Evolutionary conservation across 2,113 vertebrate genomes (phyloP).

Genomic region (Psammodynastes pulverulentus): DNA sequence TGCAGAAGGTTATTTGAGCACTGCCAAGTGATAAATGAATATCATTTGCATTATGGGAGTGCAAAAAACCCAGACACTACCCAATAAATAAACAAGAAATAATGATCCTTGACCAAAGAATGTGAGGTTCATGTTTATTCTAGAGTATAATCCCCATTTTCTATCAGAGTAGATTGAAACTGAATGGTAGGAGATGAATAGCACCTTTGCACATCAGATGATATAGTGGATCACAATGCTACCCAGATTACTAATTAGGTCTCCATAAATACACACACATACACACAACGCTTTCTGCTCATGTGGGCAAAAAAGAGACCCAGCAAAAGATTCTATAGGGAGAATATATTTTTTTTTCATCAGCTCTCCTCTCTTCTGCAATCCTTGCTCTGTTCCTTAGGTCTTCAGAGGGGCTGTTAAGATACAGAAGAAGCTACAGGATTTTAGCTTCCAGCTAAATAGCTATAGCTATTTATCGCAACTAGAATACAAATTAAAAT

Average conservation of each 20-base stretch:
- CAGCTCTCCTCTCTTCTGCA: not conserved
- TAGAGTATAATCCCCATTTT: not conserved
- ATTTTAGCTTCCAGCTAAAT: not conserved
- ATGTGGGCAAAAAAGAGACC: not conserved
- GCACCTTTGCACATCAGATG: not conserved
- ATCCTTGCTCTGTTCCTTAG: not conserved
- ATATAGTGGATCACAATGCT: not conserved
- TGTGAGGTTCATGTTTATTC: not conserved
- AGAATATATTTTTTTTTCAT: not conserved
- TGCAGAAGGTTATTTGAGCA: slow-evolving; percentile 14
- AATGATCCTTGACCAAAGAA: slow-evolving; percentile 15
- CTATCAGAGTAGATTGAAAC: not conserved
- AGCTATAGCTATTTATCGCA: not conserved
- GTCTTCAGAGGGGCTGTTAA: not conserved
- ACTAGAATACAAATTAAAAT: not conserved
- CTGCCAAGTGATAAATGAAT: slow-evolving; percentile 3
- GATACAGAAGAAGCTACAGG: not conserved
- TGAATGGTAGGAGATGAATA: not conserved
- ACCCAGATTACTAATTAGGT: not conserved
- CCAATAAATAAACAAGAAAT: not conserved
- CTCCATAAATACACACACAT: not conserved
- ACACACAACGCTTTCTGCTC: not conserved
- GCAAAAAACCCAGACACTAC: slow-evolving; percentile 14
- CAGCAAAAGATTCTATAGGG: not conserved
- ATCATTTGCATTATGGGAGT: slow-evolving; percentile 4